phyloP scores from a whole-genome alignment of 2,113 vertebrate species.

The Naja naja region DNA sequence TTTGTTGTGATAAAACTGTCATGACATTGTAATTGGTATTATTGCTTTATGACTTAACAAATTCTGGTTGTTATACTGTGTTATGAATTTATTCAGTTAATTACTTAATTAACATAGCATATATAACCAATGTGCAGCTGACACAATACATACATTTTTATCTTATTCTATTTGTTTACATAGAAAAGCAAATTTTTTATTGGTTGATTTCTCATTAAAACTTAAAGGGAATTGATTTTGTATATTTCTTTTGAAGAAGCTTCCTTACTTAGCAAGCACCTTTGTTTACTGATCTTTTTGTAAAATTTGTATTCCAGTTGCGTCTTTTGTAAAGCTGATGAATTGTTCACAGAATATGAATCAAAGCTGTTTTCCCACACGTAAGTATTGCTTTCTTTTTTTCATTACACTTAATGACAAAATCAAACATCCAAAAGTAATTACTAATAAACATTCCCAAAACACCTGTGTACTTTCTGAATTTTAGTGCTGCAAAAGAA shows the following conservation, averaged over 20 bases:
- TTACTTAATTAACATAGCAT: not conserved
- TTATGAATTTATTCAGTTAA: not conserved
- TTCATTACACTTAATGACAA: not conserved
- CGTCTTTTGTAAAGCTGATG: slow-evolving; percentile 96
- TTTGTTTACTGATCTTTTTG: slow-evolving; percentile 29
- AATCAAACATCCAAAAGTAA: not conserved
- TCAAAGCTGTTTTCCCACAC: slow-evolving; percentile 96
- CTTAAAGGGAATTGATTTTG: not conserved
- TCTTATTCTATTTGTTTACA: not conserved
- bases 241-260: not conserved
- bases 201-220: not conserved
- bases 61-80: not conserved
- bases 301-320: slow-evolving; percentile 78
- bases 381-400: slow-evolving; percentile 72
- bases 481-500: not conserved
- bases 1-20: not conserved
- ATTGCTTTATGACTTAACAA: not conserved
- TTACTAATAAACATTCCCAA: not conserved
- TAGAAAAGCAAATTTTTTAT: not conserved
- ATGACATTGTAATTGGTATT: not conserved
- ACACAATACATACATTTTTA: not conserved
- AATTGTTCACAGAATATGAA: slow-evolving; percentile 95
- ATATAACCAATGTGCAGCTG: not conserved
- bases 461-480: not conserved
- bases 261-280: slow-evolving; percentile 3